Evolutionary conservation across 37 sponge, comb jelly and placozoan genomes (phyloP), one percentile per base, ranked within the genome.

Genomic region (Crambe crambe): DNA sequence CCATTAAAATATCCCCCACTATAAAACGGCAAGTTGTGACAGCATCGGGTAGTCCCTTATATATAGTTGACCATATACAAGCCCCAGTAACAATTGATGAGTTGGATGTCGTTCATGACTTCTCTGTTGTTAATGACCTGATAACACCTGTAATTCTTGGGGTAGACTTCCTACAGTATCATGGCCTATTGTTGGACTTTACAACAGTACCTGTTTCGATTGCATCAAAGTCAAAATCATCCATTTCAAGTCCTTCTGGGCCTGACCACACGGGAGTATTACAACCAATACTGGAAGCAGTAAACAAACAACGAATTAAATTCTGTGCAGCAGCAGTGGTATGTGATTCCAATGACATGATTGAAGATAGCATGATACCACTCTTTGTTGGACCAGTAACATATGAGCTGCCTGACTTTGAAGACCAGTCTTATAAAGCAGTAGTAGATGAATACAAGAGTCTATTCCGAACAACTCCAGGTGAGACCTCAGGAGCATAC

Each of bases 151-250:
- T 81, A 18, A 90, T 90, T 44, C 64, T 71, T 30, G 82, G 82
- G 26, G 65, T 85, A 35, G 83, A 90, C 56, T 90, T 85, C 42
- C 32, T 90, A 39, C 77, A 80, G n/a, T 22, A 22, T n/a, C 42
- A 90, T 43, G 82, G 35, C 1, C 21, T 85, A 30, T 43, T 70
- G 1, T 35, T 90, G 39, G 86, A 90, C 62, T 90, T 90, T 62
- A 72, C 72, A 36, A 42, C 40, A 21, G 37, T 2, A 21, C 83
- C 73, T 23, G 60, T 87, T 6, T 47, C 51, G 12, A 47, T 47
- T 47, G 51, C 51, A 47, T 6, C 51, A 47, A 12, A n/a, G n/a
- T n/a, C n/a, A n/a, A n/a, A n/a, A n/a, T n/a, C n/a, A n/a, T n/a
- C n/a, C n/a, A n/a, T n/a, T n/a, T n/a, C n/a, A n/a, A n/a, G n/a